Conservation (phyloP, 2,797 vertebrate genomes). For the Monodelphis domestica region DNA sequence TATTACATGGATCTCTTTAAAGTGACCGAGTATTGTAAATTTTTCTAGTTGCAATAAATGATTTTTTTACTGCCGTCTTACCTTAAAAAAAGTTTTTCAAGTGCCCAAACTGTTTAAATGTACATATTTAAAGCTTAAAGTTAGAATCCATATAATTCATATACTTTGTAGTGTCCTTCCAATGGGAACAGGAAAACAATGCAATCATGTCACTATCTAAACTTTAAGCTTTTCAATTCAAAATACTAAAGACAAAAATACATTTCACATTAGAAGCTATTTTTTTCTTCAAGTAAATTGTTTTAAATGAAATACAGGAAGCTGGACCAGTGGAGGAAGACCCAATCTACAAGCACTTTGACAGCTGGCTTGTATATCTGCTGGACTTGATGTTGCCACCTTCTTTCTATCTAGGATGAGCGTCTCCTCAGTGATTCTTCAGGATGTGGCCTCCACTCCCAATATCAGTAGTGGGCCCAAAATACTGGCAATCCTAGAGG, state of each 20-base stretch:
- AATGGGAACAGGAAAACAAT: constrained; percentile 38
- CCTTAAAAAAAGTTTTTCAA: constrained; percentile 51
- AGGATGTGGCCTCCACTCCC: background rate
- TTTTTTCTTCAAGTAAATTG: constrained; percentile 73
- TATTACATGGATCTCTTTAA: background rate
- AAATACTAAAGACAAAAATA: constrained; percentile 60
- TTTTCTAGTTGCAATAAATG: constrained; percentile 39
- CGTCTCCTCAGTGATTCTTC: constrained; percentile 34
- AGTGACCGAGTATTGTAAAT: constrained; percentile 37
- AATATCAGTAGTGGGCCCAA: background rate
- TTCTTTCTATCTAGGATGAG: constrained; percentile 11
- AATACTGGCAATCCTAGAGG: background rate
- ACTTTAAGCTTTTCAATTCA: constrained; percentile 21
- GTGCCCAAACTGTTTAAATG: constrained; percentile 33
- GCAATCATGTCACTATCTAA: background rate
- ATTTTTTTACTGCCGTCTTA: constrained; percentile 34
- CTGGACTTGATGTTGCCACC: background rate
- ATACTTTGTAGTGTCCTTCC: constrained; percentile 28
- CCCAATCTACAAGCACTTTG: background rate
- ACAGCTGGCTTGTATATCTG: background rate
- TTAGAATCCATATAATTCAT: constrained; percentile 14
- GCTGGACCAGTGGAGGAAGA: background rate
- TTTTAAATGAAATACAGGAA: constrained; percentile 58
- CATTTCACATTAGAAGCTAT: constrained; percentile 9
- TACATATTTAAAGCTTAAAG: constrained; percentile 8